These are phyloP conservation scores for Drosophila atripex DNA, from an alignment of 2,888 invertebrate species.

Conservation along the genomic window DNA sequence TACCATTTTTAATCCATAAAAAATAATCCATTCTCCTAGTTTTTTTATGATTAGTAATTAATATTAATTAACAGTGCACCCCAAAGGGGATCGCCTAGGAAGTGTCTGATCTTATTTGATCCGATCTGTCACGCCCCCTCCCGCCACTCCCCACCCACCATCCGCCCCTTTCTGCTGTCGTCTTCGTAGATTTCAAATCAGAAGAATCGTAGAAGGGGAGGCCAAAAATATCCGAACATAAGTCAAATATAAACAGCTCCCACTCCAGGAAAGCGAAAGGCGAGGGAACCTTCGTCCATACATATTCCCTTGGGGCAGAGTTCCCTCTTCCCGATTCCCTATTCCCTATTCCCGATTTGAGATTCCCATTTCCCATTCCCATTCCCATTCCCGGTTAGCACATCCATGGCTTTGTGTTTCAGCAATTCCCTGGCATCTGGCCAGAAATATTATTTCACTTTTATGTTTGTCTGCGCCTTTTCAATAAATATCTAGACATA, in stretches of 20 bases:
- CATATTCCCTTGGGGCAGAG: conserved; percentile 17
- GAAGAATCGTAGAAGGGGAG: conserved; percentile 9
- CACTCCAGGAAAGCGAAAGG: conserved; percentile 4
- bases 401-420: conserved; percentile 52
- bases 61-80: conserved; percentile 1
- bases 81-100: conserved; percentile 11
- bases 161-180: conserved; percentile 13
- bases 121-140: conserved; percentile 26
- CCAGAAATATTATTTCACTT: conserved; percentile 79
- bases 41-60: neutral
- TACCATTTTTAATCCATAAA: neutral
- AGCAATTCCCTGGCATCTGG: conserved; percentile 64
- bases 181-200: neutral
- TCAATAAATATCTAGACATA: conserved; percentile 70
- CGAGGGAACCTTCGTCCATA: conserved; percentile 20
- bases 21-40: neutral
- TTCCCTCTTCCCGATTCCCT: neutral
- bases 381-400: conserved; percentile 1
- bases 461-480: conserved; percentile 79
- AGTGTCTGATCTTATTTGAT: conserved; percentile 30
- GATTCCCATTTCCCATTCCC: conserved; percentile 23
- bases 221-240: conserved; percentile 64
- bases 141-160: neutral
- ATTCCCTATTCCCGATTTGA: conserved; percentile 8
- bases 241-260: conserved; percentile 72